phyloP scores from a whole-genome alignment of 2,113 vertebrate genomes.

The Brachionichthys hirsutus region DNA sequence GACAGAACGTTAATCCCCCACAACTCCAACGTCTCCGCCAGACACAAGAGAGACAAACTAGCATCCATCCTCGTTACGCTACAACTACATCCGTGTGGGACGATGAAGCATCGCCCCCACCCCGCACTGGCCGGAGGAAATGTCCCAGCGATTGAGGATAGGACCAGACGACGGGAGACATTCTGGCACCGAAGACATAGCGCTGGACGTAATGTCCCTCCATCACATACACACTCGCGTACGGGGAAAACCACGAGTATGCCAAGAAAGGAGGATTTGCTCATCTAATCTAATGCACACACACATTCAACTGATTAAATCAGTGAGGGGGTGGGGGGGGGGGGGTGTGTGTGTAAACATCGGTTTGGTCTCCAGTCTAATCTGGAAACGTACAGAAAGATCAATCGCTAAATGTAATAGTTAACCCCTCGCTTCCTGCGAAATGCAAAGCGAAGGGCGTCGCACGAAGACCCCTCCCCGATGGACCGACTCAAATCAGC shows the following conservation, averaged over 20 bases:
- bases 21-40: background rate
- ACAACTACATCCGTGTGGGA: no score
- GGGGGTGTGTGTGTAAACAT: background rate
- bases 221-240: conserved; percentile 53
- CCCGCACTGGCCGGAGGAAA: background rate
- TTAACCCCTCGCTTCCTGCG: no score
- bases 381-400: no score
- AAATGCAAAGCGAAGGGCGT: no score
- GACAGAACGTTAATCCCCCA: background rate
- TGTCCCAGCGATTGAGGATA: conserved; percentile 53
- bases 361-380: no score
- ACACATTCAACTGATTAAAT: no score
- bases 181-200: conserved; percentile 56
- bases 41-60: background rate
- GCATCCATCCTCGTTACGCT: no score
- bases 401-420: no score
- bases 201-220: conserved; percentile 53
- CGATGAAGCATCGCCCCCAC: no score
- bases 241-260: conserved; percentile 28
- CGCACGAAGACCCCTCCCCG: no score
- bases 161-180: conserved; percentile 40
- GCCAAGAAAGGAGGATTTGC: conserved; percentile 51
- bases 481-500: no score
- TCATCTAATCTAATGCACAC: background rate
- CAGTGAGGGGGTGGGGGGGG: background rate